These are phyloP conservation scores for Malurus cyaneus DNA, from an alignment of 2,113 vertebrate genomes.

Conservation along the genomic window DNA sequence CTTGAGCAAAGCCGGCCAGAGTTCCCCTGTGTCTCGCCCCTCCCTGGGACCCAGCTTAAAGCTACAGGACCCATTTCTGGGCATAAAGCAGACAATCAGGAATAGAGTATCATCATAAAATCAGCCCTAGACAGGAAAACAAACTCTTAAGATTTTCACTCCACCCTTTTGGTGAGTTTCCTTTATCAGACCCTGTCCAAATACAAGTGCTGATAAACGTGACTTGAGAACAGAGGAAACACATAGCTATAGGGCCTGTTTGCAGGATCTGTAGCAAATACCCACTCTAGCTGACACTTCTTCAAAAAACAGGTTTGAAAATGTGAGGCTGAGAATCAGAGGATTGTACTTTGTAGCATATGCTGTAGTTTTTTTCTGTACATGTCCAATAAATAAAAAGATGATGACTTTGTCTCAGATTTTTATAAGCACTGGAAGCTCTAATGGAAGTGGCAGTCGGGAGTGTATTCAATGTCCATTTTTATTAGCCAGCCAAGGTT, in stretches of 20 bases:
- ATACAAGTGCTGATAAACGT: too few species aligned
- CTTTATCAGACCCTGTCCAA: neutral
- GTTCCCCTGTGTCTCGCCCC: too few species aligned
- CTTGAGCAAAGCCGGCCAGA: too few species aligned
- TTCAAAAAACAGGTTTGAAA: neutral
- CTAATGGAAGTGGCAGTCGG: neutral
- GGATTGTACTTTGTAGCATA: neutral
- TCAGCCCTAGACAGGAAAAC: neutral
- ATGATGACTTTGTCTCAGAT: neutral
- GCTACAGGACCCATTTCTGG: too few species aligned
- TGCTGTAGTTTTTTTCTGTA: neutral
- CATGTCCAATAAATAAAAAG: neutral
- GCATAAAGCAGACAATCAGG: too few species aligned
- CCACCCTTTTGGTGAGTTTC: neutral
- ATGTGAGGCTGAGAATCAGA: neutral
- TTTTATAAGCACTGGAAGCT: neutral
- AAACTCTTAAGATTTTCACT: neutral
- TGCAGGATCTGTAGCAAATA: neutral
- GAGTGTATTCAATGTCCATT: neutral
- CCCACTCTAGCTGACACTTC: neutral
- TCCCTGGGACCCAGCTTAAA: too few species aligned
- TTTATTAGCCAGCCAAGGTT: neutral
- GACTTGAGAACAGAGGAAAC: neutral
- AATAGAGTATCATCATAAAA: too few species aligned
- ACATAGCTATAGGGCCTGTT: fast-evolving